Evolutionary conservation across 2,113 vertebrate species (phyloP), one percentile per base, ranked within the genome.

Genomic region (Geococcyx californianus): DNA sequence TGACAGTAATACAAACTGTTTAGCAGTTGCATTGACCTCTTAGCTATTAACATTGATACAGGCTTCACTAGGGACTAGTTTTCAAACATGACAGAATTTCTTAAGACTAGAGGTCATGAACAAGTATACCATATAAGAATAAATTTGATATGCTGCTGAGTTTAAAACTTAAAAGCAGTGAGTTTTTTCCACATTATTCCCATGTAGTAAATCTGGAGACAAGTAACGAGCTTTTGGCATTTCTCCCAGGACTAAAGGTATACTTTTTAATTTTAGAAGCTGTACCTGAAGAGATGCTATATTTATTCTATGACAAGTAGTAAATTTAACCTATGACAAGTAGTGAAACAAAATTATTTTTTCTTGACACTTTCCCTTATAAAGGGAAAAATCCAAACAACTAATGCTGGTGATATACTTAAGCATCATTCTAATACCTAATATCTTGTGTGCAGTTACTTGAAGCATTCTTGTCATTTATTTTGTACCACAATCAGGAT

Each of bases 1-100:
- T 99, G 99, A 98, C 98, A 99, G 99, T 99, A 98, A 98, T 98
- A 98, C 99, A 99, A 99, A 99, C 99, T 99, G 99, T 99, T 99
- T 99, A 99, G 99, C 98, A 98, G 99, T 98, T 97, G 98, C 98
- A 98, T 98, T 99, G 99, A 99, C 99, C 99, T 99, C 98, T 98
- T 98, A 98, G 98, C 99, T 99, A 98, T 98, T 98, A 98, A 98
- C 98, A 97, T 98, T 97, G 98, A 98, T 98, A 97, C 97, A 94
- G 97, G 98, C 98, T 98, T 98, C 98, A 98, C 98, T 64, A 95
- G 98, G 98, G 98, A 98, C 97, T 96, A 96, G 97, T 97, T 98
- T 97, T 97, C 98, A 98, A 98, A 98, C 98, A 98, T 97, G 97
- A 98, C 98, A 97, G 97, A 97, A 98, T 98, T 98, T 98, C 98